Conservation (phyloP, 2,113 vertebrate species). For the Platycercus adscitus region DNA sequence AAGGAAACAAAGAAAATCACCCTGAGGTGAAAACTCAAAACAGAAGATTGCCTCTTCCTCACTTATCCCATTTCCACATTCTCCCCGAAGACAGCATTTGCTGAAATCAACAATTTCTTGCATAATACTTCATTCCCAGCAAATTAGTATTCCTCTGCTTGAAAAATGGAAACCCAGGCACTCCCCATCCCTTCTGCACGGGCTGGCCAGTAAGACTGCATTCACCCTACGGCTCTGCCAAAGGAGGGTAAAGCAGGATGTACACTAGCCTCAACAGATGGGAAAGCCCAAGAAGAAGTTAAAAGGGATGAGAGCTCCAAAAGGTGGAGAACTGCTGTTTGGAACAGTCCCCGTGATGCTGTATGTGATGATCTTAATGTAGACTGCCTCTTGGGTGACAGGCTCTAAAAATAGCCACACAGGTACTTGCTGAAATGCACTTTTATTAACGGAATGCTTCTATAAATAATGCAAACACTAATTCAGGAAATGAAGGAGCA, state of each 20-base stretch:
- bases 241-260: neutral
- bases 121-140: neutral
- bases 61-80: neutral
- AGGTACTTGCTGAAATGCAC: neutral
- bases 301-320: neutral
- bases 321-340: neutral
- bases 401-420: constrained; percentile 20
- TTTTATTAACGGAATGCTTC: neutral
- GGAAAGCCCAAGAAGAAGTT: neutral
- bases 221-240: neutral
- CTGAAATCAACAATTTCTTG: neutral
- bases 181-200: neutral
- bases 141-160: neutral
- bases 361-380: neutral
- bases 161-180: neutral
- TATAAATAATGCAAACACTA: neutral
- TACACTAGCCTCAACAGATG: fast-evolving
- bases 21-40: neutral
- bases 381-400: neutral
- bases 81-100: neutral
- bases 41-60: neutral
- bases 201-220: fast-evolving
- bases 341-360: neutral
- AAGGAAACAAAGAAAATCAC: neutral
- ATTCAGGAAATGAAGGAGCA: neutral